Evolutionary conservation across 1,140 invertebrate species (phyloP).

Genomic region (Arctopsyche grandis): DNA sequence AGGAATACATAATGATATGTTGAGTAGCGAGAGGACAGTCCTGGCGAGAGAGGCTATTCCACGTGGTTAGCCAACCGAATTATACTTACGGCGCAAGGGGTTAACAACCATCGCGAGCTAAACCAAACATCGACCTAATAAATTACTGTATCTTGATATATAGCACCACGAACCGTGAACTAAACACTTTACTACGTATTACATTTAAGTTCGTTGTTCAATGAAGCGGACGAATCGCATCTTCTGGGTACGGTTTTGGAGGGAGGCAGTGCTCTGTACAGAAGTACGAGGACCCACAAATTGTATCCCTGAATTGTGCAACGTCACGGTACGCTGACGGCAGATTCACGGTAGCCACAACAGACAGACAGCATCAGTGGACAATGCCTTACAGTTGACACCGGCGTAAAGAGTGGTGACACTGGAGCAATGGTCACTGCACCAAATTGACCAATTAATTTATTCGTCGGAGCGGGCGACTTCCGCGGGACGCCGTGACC

Average conservation of each 20-base stretch:
- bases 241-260: too few species aligned
- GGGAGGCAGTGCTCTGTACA: too few species aligned
- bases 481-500: not conserved
- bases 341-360: slow-evolving; percentile 7
- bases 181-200: not conserved
- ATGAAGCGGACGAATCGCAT: not conserved
- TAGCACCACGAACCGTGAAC: not conserved
- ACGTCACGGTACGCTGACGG: slow-evolving; percentile 3
- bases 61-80: slow-evolving; percentile 52
- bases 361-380: slow-evolving; percentile 9
- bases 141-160: not conserved
- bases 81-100: slow-evolving; percentile 22
- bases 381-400: slow-evolving; percentile 32
- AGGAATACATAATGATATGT: slow-evolving; percentile 41
- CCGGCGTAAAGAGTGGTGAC: slow-evolving; percentile 28
- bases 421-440: slow-evolving; percentile 31
- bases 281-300: not conserved
- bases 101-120: not conserved
- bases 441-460: slow-evolving; percentile 47
- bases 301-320: not conserved
- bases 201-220: not conserved
- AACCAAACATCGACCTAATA: not conserved
- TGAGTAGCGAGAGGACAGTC: slow-evolving; percentile 39
- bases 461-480: slow-evolving; percentile 23
- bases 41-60: slow-evolving; percentile 49